phyloP scores from a whole-genome alignment of 37 sponge, comb jelly and placozoan species.

The Amphimedon queenslandica region DNA sequence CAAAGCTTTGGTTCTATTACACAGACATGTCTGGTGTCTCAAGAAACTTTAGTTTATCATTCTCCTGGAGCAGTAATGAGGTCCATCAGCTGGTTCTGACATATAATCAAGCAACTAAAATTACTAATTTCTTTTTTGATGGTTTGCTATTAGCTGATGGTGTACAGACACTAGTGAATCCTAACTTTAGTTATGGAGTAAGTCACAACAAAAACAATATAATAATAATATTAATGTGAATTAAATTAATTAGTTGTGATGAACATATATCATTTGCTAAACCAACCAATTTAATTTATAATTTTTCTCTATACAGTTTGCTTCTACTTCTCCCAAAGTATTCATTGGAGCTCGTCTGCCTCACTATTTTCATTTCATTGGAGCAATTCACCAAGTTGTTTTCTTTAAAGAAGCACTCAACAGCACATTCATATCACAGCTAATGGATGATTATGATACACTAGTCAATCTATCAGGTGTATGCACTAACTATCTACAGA shows the following conservation, averaged over 20 bases:
- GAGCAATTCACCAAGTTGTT: conserved; percentile 34
- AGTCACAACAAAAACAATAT: no score
- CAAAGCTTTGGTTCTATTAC: conserved; percentile 36
- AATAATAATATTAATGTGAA: no score
- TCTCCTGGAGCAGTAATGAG: background rate
- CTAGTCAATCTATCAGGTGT: conserved; percentile 17
- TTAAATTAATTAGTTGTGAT: no score
- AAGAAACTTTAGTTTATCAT: background rate
- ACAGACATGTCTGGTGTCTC: conserved; percentile 7
- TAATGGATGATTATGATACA: conserved; percentile 12
- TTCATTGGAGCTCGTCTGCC: conserved; percentile 58
- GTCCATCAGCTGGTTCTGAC: conserved; percentile 10
- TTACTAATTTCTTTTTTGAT: conserved; percentile 40
- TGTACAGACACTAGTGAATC: background rate
- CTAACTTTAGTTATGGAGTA: conserved; percentile 21
- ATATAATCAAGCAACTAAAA: conserved; percentile 4
- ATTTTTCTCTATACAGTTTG: no score
- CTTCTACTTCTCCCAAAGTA: conserved; percentile 13
- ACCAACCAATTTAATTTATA: no score
- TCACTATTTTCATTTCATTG: conserved; percentile 40
- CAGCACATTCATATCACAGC: background rate
- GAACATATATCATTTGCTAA: no score
- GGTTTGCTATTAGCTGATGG: background rate
- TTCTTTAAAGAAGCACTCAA: conserved; percentile 34
- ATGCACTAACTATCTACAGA: conserved; percentile 23